These are phyloP conservation scores for Drosophila santomea DNA, from an alignment of 1,140 invertebrate genomes.

Conservation along the genomic window DNA sequence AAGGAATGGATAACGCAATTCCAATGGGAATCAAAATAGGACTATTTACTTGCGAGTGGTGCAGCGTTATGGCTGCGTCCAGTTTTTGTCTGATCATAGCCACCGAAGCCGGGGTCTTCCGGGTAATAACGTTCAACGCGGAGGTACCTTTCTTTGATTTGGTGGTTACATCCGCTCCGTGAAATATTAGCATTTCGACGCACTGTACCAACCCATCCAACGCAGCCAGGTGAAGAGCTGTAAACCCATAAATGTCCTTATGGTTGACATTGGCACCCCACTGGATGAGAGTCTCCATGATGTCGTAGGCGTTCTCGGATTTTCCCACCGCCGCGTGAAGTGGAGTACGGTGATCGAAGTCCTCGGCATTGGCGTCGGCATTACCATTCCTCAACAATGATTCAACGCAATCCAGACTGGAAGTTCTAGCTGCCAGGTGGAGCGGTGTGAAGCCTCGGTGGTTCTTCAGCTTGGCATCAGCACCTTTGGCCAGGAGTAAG, in stretches of 20 bases:
- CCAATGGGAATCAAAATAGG: not conserved
- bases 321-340: constrained; percentile 92
- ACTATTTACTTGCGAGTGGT: constrained; percentile 87
- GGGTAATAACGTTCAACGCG: constrained; percentile 91
- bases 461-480: constrained; percentile 89
- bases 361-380: constrained; percentile 90
- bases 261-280: constrained; percentile 93
- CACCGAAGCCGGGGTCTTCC: constrained; percentile 92
- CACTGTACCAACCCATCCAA: constrained; percentile 93
- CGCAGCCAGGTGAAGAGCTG: constrained; percentile 94
- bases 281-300: constrained; percentile 90
- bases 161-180: constrained; percentile 93
- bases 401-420: constrained; percentile 92
- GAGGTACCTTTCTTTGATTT: constrained; percentile 93
- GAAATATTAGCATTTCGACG: constrained; percentile 92
- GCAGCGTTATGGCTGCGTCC: constrained; percentile 91
- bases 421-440: constrained; percentile 90
- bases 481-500: constrained; percentile 89
- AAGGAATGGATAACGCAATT: not conserved
- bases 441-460: constrained; percentile 91
- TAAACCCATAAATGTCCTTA: constrained; percentile 95
- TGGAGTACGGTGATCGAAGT: constrained; percentile 91
- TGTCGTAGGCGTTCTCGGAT: constrained; percentile 90
- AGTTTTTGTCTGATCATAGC: constrained; percentile 91
- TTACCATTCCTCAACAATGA: constrained; percentile 89